Conservation (phyloP, 2,888 invertebrate species). For the Plagodis dolabraria region DNA sequence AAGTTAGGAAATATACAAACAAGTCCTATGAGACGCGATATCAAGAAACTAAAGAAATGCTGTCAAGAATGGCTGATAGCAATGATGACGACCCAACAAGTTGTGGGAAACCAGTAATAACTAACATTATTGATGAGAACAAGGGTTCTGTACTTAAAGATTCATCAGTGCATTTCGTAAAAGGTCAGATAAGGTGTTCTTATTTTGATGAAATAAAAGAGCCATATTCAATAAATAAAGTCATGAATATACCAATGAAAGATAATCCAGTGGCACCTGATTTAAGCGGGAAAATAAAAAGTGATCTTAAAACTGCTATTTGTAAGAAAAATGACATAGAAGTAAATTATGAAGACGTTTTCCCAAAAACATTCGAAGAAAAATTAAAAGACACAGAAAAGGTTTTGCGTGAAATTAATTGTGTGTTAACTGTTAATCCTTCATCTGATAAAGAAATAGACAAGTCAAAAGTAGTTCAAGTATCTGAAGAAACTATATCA, state of each 20-base stretch:
- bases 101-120: slow-evolving; percentile 25
- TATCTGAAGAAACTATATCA: slow-evolving; percentile 1
- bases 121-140: slow-evolving; percentile 38
- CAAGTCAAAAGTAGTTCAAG: slow-evolving; percentile 11
- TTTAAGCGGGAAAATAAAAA: slow-evolving; percentile 47
- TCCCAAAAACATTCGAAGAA: slow-evolving; percentile 59
- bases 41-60: slow-evolving; percentile 75
- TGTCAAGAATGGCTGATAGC: slow-evolving; percentile 65
- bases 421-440: slow-evolving; percentile 49
- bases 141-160: slow-evolving; percentile 60
- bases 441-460: slow-evolving; percentile 12
- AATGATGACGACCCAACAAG: slow-evolving; percentile 57
- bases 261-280: slow-evolving; percentile 59
- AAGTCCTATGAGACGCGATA: slow-evolving; percentile 75
- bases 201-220: slow-evolving; percentile 64
- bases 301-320: slow-evolving; percentile 25
- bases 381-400: slow-evolving; percentile 68
- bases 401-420: slow-evolving; percentile 59
- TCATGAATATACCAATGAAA: slow-evolving; percentile 66
- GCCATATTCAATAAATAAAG: slow-evolving; percentile 66
- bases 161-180: slow-evolving; percentile 61
- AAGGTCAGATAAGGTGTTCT: slow-evolving; percentile 54
- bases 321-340: slow-evolving; percentile 37
- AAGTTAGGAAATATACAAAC: slow-evolving; percentile 68
- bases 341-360: slow-evolving; percentile 47